phyloP scores from a whole-genome alignment of 2,113 vertebrate species.

The Syrmaticus mikado region DNA sequence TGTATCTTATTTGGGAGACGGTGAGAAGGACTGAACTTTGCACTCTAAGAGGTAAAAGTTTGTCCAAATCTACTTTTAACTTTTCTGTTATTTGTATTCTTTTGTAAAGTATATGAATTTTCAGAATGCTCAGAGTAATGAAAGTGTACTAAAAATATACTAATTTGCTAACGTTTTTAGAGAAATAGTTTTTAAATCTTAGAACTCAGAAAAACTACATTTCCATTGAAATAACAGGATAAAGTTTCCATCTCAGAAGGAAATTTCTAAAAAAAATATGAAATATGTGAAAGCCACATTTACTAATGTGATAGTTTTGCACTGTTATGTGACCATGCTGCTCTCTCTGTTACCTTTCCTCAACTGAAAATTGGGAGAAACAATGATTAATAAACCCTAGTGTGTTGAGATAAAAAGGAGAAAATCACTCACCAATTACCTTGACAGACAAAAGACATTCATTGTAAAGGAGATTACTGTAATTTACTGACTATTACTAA shows the following conservation, averaged over 20 bases:
- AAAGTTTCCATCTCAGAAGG: background rate
- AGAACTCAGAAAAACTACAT: background rate
- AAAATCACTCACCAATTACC: background rate
- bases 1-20: background rate
- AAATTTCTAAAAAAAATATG: background rate
- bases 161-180: background rate
- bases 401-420: background rate
- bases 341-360: background rate
- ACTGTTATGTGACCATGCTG: background rate
- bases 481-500: too few species aligned
- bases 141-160: background rate
- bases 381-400: background rate
- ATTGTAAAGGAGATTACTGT: background rate
- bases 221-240: background rate
- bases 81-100: background rate
- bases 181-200: background rate
- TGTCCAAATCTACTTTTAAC: background rate
- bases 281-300: background rate
- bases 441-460: background rate
- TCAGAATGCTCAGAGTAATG: background rate
- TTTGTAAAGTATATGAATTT: too few species aligned
- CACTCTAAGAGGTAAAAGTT: background rate
- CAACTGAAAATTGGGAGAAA: background rate
- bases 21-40: background rate
- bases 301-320: background rate